Evolutionary conservation across 2,113 vertebrate genomes (phyloP).

Genomic region (Parotia lawesii): DNA sequence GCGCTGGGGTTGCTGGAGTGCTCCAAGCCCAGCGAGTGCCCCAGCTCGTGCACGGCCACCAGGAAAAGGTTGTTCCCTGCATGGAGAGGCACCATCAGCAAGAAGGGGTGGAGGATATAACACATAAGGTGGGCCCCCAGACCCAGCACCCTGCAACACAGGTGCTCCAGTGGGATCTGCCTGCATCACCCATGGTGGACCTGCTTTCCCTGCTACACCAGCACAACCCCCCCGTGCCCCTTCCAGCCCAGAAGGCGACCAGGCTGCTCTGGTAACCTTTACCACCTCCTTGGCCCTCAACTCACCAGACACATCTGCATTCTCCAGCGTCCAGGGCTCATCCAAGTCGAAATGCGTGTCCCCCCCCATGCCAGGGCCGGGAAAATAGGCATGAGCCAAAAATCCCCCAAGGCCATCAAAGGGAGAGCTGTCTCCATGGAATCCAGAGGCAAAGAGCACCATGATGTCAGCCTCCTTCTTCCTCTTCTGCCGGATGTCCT

Average conservation of each 20-base stretch:
- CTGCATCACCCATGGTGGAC: not conserved
- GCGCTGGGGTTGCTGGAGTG: constrained; percentile 90
- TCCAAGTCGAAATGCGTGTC: constrained; percentile 94
- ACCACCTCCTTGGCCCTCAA: too few relatives aligned
- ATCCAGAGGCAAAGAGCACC: constrained; percentile 92
- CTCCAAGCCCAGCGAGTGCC: constrained; percentile 91
- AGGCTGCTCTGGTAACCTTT: not conserved
- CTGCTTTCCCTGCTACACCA: not conserved
- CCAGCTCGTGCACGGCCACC: constrained; percentile 92
- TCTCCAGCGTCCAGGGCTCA: constrained; percentile 93
- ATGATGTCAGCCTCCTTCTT: constrained; percentile 89
- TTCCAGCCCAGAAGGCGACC: not conserved
- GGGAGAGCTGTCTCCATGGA: constrained; percentile 94
- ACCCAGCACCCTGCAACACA: not conserved
- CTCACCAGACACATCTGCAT: constrained; percentile 82
- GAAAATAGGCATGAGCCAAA: constrained; percentile 94
- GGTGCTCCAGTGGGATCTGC: not conserved
- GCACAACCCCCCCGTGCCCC: fast-evolving
- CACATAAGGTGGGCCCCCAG: fast-evolving
- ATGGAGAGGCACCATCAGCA: not conserved
- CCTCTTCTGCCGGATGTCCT: constrained; percentile 82
- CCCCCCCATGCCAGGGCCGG: constrained; percentile 89
- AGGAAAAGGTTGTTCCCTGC: constrained; percentile 92
- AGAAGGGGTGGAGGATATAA: fast-evolving
- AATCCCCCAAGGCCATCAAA: constrained; percentile 93